Evolutionary conservation across 2,888 invertebrate genomes (phyloP).

Genomic region (Drosophila lutescens): DNA sequence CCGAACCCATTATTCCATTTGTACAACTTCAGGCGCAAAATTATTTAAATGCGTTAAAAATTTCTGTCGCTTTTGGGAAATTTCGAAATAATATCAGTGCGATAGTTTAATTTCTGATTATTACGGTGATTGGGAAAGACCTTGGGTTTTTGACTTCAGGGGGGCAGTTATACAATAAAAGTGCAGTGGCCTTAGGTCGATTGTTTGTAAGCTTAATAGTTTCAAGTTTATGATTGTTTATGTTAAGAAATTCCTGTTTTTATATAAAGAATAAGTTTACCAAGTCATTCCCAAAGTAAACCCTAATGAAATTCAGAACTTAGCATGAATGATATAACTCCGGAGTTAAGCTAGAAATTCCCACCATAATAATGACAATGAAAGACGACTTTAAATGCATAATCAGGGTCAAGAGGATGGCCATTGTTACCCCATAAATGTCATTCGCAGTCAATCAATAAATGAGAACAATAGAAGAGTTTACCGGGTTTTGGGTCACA

Average conservation of each 20-base stretch:
- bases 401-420: conserved; percentile 8
- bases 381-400: neutral
- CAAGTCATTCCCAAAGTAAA: neutral
- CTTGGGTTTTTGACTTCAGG: conserved; percentile 50
- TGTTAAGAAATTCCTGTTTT: too few relatives aligned
- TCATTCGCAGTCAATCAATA: conserved; percentile 16
- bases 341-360: conserved; percentile 7
- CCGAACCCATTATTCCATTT: conserved; percentile 67
- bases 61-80: conserved; percentile 48
- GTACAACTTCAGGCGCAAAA: conserved; percentile 55
- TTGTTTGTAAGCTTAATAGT: neutral
- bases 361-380: conserved; percentile 24
- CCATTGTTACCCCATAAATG: neutral
- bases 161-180: conserved; percentile 45
- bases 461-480: conserved; percentile 9
- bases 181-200: conserved; percentile 41
- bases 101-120: conserved; percentile 37
- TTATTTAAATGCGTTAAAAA: conserved; percentile 64
- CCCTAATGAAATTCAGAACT: too few relatives aligned
- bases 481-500: conserved; percentile 1
- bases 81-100: conserved; percentile 52
- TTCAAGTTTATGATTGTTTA: too few relatives aligned
- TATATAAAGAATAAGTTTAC: neutral
- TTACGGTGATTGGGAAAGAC: conserved; percentile 50
- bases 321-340: conserved; percentile 11